Percentiles rank a stretch among this genome's conserved stretches.
Evolutionary conservation across 2,888 invertebrate genomes (phyloP).

Genomic region (Melanchra persicariae): DNA sequence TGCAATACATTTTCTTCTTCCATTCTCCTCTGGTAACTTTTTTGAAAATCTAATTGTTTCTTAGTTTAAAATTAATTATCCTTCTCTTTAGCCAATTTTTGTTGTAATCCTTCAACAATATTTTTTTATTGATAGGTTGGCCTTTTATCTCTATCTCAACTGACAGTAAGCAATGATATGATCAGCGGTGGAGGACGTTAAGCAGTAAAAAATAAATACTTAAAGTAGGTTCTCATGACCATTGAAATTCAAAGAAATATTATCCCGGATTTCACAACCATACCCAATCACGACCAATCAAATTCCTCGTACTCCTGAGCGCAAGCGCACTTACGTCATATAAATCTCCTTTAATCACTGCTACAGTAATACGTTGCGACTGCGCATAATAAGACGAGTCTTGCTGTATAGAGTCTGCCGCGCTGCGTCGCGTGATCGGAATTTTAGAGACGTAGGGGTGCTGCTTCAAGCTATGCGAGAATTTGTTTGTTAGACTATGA

Average conservation of each 20-base stretch:
- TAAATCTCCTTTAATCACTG: slow-evolving; percentile 56
- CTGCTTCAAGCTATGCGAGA: slow-evolving; percentile 30
- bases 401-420: slow-evolving; percentile 58
- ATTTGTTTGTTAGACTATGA: neutral
- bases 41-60: too few relatives aligned
- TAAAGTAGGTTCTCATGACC: too few relatives aligned
- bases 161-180: too few relatives aligned
- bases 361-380: slow-evolving; percentile 53
- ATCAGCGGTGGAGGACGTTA: too few relatives aligned
- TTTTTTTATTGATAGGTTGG: too few relatives aligned
- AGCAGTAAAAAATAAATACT: too few relatives aligned
- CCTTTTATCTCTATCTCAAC: neutral
- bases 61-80: too few relatives aligned
- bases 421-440: slow-evolving; percentile 57
- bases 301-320: slow-evolving; percentile 8
- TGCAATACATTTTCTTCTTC: too few relatives aligned
- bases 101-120: too few relatives aligned
- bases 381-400: slow-evolving; percentile 63
- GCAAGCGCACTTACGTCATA: slow-evolving; percentile 30
- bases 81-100: too few relatives aligned
- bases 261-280: slow-evolving; percentile 14
- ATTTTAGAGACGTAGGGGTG: slow-evolving; percentile 53
- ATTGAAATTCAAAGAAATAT: neutral
- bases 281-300: slow-evolving; percentile 22
- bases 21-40: too few relatives aligned